Conservation (phyloP, 2,113 vertebrate species). For the Colaptes auratus region DNA sequence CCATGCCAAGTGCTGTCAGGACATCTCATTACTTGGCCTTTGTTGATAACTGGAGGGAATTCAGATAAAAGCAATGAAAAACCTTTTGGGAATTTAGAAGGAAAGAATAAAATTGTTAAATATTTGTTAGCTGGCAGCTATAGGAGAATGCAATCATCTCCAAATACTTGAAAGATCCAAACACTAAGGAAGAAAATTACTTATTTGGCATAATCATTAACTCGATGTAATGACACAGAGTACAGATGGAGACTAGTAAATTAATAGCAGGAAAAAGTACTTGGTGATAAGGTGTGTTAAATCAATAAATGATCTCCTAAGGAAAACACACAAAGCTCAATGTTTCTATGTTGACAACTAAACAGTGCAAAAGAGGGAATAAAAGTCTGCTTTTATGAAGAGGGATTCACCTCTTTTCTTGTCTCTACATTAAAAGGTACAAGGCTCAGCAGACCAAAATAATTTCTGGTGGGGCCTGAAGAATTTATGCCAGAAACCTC, state of each 20-base stretch:
- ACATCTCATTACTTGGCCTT: neutral
- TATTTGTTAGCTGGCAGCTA: neutral
- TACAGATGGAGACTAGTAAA: neutral
- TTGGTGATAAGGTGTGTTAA: neutral
- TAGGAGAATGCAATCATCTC: rapidly evolving
- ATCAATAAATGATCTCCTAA: neutral
- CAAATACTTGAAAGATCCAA: neutral
- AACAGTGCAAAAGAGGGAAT: neutral
- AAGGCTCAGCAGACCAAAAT: neutral
- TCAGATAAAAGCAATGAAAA: neutral
- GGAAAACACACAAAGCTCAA: neutral
- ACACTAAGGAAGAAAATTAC: neutral
- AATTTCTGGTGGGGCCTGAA: neutral
- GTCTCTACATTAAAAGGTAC: neutral
- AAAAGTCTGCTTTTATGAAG: neutral
- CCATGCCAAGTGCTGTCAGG: rapidly evolving
- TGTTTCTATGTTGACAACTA: neutral
- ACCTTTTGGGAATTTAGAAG: neutral
- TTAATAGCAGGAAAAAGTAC: neutral
- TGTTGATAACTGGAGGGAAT: neutral
- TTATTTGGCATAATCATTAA: neutral
- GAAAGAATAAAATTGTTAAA: neutral
- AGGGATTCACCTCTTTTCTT: neutral
- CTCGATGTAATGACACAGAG: neutral
- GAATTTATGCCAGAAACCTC: neutral